Conservation (phyloP, 2,797 vertebrate genomes). For the Geotrypetes seraphini region DNA sequence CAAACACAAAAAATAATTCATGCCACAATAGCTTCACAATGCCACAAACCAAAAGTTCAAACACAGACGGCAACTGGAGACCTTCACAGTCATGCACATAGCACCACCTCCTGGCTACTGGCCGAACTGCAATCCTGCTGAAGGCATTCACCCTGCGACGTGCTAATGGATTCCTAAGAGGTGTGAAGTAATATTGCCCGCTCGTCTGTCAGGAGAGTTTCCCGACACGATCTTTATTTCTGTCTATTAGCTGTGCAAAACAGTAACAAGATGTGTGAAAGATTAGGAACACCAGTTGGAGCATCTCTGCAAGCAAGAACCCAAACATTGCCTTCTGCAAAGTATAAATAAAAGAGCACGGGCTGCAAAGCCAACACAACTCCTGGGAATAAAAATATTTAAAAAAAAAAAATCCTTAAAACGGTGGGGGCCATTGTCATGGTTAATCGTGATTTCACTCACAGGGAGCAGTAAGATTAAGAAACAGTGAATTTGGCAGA, state of each 20-base stretch:
- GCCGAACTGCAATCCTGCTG: background rate
- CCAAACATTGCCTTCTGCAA: no score
- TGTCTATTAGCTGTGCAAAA: background rate
- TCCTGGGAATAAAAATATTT: no score
- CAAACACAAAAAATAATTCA: constrained; percentile 4
- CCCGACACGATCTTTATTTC: background rate
- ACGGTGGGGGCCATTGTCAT: no score
- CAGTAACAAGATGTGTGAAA: background rate
- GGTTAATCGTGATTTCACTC: no score
- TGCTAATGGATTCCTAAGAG: background rate
- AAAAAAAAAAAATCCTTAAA: no score
- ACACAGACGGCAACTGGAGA: background rate
- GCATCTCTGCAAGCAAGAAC: no score
- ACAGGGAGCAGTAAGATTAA: no score
- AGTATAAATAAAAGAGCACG: no score
- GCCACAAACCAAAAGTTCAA: constrained; percentile 29
- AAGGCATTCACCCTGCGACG: constrained; percentile 1
- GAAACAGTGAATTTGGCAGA: no score
- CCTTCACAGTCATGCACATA: constrained; percentile 47
- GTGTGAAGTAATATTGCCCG: background rate
- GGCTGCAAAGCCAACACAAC: no score
- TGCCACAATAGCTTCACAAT: constrained; percentile 23
- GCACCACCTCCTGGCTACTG: constrained; percentile 50
- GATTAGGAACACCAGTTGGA: no score
- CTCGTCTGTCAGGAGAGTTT: background rate